Conservation (phyloP, 2,797 vertebrate species). For the Darevskia mixta region DNA sequence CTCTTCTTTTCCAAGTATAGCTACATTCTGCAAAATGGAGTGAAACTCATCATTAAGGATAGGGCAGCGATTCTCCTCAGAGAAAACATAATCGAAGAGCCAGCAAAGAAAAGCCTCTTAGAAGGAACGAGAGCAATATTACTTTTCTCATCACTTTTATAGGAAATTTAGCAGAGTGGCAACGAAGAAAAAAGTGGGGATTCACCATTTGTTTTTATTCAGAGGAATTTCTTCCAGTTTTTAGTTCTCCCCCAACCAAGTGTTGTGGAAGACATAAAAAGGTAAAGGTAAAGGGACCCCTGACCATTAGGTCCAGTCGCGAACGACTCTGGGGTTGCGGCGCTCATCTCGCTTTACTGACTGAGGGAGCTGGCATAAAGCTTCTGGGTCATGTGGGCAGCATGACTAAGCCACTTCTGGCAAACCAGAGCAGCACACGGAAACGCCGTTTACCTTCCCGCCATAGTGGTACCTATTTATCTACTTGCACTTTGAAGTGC, state of each 20-base stretch:
- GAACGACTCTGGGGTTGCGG: too few relatives aligned
- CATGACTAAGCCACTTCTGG: too few relatives aligned
- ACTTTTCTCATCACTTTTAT: constrained; percentile 40
- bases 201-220: not conserved
- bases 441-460: too few relatives aligned
- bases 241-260: not conserved
- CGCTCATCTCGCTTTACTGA: too few relatives aligned
- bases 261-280: not conserved
- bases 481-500: too few relatives aligned
- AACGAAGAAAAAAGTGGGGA: not conserved
- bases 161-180: constrained; percentile 19
- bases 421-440: too few relatives aligned
- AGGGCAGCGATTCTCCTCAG: not conserved
- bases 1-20: not conserved
- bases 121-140: constrained; percentile 7
- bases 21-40: constrained; percentile 4
- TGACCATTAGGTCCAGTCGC: too few relatives aligned
- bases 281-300: too few relatives aligned
- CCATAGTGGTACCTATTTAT: too few relatives aligned
- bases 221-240: constrained; percentile 2
- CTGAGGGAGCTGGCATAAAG: too few relatives aligned
- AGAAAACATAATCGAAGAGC: constrained; percentile 17
- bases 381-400: too few relatives aligned
- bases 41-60: constrained; percentile 2
- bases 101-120: not conserved